Evolutionary conservation across 2,113 vertebrate species (phyloP).

Genomic region (Pionites leucogaster): DNA sequence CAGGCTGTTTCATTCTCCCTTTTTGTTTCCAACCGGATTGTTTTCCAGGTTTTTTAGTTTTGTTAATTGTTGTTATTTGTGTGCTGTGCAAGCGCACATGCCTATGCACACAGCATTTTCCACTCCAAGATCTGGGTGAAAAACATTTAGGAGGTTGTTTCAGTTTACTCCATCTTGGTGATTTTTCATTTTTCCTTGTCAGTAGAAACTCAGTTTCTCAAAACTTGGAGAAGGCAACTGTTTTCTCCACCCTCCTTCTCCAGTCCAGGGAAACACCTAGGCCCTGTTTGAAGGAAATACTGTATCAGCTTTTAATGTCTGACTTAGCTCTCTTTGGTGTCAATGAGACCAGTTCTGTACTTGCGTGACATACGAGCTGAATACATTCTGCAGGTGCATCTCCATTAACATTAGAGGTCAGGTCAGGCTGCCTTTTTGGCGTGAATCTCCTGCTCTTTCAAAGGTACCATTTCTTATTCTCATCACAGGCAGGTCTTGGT

Average conservation of each 20-base stretch:
- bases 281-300: not conserved
- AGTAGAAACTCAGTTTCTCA: not conserved
- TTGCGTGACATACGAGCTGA: rapidly evolving
- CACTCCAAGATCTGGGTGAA: not conserved
- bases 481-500: not conserved
- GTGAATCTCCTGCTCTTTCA: not conserved
- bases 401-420: not conserved
- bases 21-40: constrained; percentile 2
- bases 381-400: not conserved
- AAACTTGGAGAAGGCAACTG: not conserved
- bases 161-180: not conserved
- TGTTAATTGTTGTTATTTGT: not conserved
- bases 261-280: not conserved
- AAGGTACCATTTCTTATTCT: not conserved
- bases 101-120: not conserved
- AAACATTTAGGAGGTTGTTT: not conserved
- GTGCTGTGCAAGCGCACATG: not conserved
- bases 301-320: not conserved
- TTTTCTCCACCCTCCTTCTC: not conserved
- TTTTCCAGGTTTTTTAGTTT: not conserved
- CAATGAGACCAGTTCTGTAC: rapidly evolving
- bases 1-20: not conserved
- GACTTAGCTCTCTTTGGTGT: rapidly evolving
- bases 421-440: not conserved
- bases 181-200: not conserved